Evolutionary conservation across 1,140 invertebrate genomes (phyloP).

Genomic region (Caenorhabditis latens): DNA sequence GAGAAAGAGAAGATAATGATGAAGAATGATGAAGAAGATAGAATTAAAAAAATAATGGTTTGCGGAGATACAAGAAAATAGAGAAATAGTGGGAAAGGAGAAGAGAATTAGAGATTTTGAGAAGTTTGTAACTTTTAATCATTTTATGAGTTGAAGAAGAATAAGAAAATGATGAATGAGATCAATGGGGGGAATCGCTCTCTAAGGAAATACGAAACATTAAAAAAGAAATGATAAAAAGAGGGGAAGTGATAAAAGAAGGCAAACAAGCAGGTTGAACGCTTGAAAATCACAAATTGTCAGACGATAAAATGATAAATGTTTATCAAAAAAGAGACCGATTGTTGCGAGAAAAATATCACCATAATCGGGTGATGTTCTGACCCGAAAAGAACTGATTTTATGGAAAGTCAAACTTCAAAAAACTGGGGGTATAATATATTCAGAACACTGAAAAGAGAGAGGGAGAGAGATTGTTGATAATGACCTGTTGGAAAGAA

Average conservation of each 20-base stretch:
- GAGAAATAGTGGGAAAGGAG: not conserved
- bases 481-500: not conserved
- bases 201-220: not conserved
- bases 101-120: not conserved
- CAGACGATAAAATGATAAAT: conserved; percentile 37
- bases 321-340: conserved; percentile 10
- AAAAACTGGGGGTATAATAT: conserved; percentile 10
- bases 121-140: not conserved
- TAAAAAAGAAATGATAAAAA: not conserved
- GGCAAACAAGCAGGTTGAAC: not conserved
- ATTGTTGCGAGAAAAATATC: conserved; percentile 18
- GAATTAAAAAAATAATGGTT: not conserved
- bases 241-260: not conserved
- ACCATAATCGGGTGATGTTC: conserved; percentile 39
- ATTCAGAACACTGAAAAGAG: not conserved
- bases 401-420: conserved; percentile 22
- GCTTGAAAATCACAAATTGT: not conserved
- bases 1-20: not conserved
- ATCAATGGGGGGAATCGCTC: not conserved
- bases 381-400: not conserved
- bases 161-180: not conserved
- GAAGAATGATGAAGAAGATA: not conserved
- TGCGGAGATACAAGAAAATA: not conserved
- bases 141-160: not conserved
- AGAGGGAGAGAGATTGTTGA: not conserved